Conservation (phyloP, 1,140 invertebrate species). For the Philotrypesis tridentata region DNA sequence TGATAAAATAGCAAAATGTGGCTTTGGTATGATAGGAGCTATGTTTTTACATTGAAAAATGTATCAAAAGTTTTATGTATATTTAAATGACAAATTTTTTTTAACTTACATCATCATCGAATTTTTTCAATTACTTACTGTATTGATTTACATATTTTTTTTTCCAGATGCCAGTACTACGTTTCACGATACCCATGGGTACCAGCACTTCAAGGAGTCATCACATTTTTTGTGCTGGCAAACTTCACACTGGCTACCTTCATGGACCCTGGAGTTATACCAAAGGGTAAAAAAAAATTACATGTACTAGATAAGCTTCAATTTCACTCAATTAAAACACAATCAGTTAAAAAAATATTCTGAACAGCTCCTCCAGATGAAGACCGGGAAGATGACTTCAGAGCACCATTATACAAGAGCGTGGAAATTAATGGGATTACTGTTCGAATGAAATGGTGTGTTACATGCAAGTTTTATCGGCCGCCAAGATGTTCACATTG, state of each 20-base stretch:
- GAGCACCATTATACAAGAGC: conserved; percentile 97
- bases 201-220: conserved; percentile 92
- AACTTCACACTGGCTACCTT: conserved; percentile 99
- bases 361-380: conserved; percentile 94
- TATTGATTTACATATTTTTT: conserved; percentile 7
- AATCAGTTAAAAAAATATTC: conserved; percentile 16
- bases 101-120: not conserved
- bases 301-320: not conserved
- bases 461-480: conserved; percentile 99
- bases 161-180: conserved; percentile 89
- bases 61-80: too few species aligned
- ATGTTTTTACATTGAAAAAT: not conserved
- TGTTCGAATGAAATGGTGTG: conserved; percentile 99
- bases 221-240: conserved; percentile 97
- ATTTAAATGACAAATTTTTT: not conserved
- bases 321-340: conserved; percentile 29
- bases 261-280: conserved; percentile 99
- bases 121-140: not conserved
- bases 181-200: conserved; percentile 88
- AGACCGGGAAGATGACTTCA: conserved; percentile 96
- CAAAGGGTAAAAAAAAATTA: conserved; percentile 85
- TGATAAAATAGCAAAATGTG: not conserved
- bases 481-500: conserved; percentile 99
- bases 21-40: not conserved
- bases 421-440: conserved; percentile 99